These are phyloP conservation scores for Poecilus cupreus DNA, from an alignment of 2,888 invertebrate genomes.

Conservation along the genomic window DNA sequence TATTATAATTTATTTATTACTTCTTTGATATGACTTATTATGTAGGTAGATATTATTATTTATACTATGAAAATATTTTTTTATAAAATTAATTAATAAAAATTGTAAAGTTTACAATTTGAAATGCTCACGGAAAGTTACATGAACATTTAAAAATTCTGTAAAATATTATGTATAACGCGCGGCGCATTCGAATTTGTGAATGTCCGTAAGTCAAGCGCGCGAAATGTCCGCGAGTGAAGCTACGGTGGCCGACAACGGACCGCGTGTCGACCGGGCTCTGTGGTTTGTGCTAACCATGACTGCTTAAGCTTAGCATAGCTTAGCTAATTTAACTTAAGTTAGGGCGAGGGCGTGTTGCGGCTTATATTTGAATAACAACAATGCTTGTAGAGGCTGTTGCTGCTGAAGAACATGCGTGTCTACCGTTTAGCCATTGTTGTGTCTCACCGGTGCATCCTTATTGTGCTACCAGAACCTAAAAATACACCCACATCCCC, in stretches of 20 bases:
- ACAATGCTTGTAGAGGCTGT: constrained; percentile 53
- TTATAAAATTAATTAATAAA: too few relatives aligned
- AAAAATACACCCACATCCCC: constrained; percentile 18
- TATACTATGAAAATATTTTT: too few relatives aligned
- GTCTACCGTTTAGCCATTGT: constrained; percentile 25
- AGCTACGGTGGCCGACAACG: constrained; percentile 3
- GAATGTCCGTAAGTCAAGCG: neutral
- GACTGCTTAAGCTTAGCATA: constrained; percentile 44
- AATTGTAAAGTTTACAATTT: too few relatives aligned
- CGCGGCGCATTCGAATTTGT: neutral
- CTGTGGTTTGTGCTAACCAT: neutral
- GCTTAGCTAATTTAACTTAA: too few relatives aligned
- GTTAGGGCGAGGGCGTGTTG: too few relatives aligned
- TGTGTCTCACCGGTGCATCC: constrained; percentile 30
- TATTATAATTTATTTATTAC: too few relatives aligned
- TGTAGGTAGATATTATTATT: too few relatives aligned
- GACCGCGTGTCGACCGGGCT: neutral
- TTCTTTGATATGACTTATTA: too few relatives aligned
- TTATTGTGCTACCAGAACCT: constrained; percentile 51
- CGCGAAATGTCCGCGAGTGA: constrained; percentile 20
- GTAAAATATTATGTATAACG: too few relatives aligned
- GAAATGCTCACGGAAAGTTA: too few relatives aligned
- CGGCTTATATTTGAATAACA: constrained; percentile 53
- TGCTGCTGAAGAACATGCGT: constrained; percentile 39
- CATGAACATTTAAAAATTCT: too few relatives aligned